Conservation (phyloP, 1,140 invertebrate genomes). For the Anadara kagoshimensis region DNA sequence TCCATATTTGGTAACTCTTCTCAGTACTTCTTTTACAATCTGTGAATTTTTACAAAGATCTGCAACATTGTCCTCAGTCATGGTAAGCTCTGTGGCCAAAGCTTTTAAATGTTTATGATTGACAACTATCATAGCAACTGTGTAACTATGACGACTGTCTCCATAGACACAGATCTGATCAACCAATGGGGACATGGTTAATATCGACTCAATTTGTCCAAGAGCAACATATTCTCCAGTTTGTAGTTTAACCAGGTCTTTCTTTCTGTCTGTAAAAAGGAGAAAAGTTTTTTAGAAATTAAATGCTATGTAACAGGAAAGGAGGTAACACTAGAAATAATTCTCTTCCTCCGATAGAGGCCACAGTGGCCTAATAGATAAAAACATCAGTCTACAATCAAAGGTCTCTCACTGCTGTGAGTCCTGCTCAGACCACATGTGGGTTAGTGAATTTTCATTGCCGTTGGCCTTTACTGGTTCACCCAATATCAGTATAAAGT, state of each 20-base stretch:
- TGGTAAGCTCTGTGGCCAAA: slow-evolving; percentile 58
- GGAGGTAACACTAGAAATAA: no score
- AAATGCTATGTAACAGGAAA: no score
- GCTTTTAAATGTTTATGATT: slow-evolving; percentile 76
- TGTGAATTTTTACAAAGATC: slow-evolving; percentile 83
- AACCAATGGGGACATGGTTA: slow-evolving; percentile 95
- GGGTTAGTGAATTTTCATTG: no score
- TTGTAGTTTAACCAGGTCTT: slow-evolving; percentile 37
- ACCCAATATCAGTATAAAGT: no score
- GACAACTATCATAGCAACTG: slow-evolving; percentile 93
- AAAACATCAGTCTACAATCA: no score
- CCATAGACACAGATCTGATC: slow-evolving; percentile 84
- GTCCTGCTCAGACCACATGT: no score
- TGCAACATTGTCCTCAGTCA: slow-evolving; percentile 79
- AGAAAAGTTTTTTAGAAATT: background rate
- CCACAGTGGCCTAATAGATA: no score
- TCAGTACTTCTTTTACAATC: slow-evolving; percentile 79
- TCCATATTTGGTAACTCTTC: slow-evolving; percentile 46
- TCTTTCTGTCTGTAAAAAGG: slow-evolving; percentile 30
- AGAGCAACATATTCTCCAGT: slow-evolving; percentile 79
- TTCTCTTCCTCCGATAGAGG: no score
- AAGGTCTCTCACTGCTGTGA: no score
- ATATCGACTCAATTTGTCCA: slow-evolving; percentile 91
- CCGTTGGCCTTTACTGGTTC: no score
- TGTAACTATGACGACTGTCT: slow-evolving; percentile 82